Percentiles rank a stretch among this genome's conserved stretches.
phyloP scores from a whole-genome alignment of 1,140 invertebrate genomes.

The roundworm (Caenorhabditis elegans) region WBcel235 BX284603.4:10182501-10183000 shows the following conservation, averaged over 20 bases:
- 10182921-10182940: conserved; percentile 23
- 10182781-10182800: not conserved
- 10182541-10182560: conserved; percentile 65
- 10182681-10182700: conserved; percentile 29
- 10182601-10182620: conserved; percentile 47
- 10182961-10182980: not conserved
- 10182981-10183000: conserved; percentile 54
- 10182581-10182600: conserved; percentile 58
- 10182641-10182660: conserved; percentile 47
- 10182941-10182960: not conserved
- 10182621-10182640: conserved; percentile 33
- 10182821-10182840: not conserved
- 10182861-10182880: not conserved
- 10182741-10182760: not conserved
- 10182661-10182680: conserved; percentile 33
- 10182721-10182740: not conserved
- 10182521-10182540: conserved; percentile 61
- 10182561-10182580: conserved; percentile 60
- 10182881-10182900: conserved; percentile 1
- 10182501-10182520: conserved; percentile 58
- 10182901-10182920: conserved; percentile 13
- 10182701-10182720: not conserved
- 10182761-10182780: conserved; percentile 11
- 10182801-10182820: conserved; percentile 7
- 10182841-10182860: not conserved